Evolutionary conservation across 2,797 vertebrate genomes (phyloP), one percentile per base, ranked within the genome.

Genomic region (Nothura maculosa): DNA sequence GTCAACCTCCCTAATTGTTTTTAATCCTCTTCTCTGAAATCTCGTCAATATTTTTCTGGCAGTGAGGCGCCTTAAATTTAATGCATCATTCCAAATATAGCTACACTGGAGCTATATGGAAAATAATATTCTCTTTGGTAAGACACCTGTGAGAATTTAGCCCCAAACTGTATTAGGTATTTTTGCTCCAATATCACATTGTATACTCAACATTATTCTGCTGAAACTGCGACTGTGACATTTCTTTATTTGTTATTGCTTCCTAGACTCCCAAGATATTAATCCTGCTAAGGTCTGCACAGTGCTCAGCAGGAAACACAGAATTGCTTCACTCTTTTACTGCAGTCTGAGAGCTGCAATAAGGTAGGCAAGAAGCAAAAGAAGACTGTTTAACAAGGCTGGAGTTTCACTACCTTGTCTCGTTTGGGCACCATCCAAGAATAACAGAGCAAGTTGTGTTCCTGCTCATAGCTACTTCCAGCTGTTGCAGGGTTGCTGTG

Each of bases 21-120:
- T 75, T 67, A 62, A 81, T 63, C 14, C 12, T 57, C 45, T 87
- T 78, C 36, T 75, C 85, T 88, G 70, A 90, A 85, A 91, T 70
- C 2, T 50, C 7, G 36, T 85, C 19, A 60, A 18, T 52, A 76
- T 40, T 94, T 57, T 79, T 81, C 73, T 85, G 58, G 55, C 8
- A 87, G 12, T 0, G 1, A 74, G 10, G 9, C 62, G 16, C 11
- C 4, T 3, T 43, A 78, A 6, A 40, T 66, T 89, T 89, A 85
- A 69, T 43, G 30, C 38, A 70, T n/a, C 4, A 19, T 76, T 87
- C 61, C 28, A 40, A 83, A 83, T 69, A 52, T 6, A 67, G 28
- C 61, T 27, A 66, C 19, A 38, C n/a, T 78, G 30, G 27, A 79
- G 10, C 11, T 20, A 1, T 72, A 69, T 11, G 55, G 12, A 85